Percentiles rank a stretch among this genome's conserved stretches.
phyloP scores from a whole-genome alignment of 2,113 vertebrate genomes.

The Tachycineta bicolor region DNA sequence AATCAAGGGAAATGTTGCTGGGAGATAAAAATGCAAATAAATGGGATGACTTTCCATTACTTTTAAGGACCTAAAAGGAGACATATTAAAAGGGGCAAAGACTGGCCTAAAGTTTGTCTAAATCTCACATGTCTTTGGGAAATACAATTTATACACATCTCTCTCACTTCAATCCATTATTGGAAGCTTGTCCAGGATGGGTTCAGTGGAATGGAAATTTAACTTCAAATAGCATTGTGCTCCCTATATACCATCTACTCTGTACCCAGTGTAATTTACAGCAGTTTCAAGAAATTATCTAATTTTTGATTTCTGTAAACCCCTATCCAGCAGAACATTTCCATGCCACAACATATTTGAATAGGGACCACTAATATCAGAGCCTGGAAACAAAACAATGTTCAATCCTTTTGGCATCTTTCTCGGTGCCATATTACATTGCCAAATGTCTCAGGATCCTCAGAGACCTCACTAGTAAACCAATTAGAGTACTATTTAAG shows the following conservation, averaged over 20 bases:
- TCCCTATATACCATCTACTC: not conserved
- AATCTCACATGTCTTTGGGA: not conserved
- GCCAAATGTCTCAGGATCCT: not conserved
- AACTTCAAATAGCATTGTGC: not conserved
- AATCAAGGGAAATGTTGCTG: not conserved
- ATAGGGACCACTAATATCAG: not conserved
- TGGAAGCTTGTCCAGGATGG: not conserved
- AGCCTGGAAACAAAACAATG: not conserved
- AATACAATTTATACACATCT: not conserved
- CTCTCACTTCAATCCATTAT: not conserved
- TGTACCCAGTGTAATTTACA: not conserved
- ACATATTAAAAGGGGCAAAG: not conserved
- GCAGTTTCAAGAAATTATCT: not conserved
- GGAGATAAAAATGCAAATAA: constrained; percentile 26
- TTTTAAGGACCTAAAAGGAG: not conserved
- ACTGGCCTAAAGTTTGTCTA: not conserved
- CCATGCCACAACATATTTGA: not conserved
- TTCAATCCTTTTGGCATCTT: not conserved
- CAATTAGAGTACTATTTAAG: not conserved
- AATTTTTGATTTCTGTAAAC: not conserved
- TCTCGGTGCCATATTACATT: not conserved
- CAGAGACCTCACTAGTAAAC: not conserved
- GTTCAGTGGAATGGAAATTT: not conserved
- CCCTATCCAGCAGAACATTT: not conserved
- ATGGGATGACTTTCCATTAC: not conserved